Percentiles rank a stretch among this genome's conserved stretches.
These are phyloP conservation scores for Drosophila serrata DNA, from an alignment of 1,140 invertebrate species.

Conservation along the genomic window DNA sequence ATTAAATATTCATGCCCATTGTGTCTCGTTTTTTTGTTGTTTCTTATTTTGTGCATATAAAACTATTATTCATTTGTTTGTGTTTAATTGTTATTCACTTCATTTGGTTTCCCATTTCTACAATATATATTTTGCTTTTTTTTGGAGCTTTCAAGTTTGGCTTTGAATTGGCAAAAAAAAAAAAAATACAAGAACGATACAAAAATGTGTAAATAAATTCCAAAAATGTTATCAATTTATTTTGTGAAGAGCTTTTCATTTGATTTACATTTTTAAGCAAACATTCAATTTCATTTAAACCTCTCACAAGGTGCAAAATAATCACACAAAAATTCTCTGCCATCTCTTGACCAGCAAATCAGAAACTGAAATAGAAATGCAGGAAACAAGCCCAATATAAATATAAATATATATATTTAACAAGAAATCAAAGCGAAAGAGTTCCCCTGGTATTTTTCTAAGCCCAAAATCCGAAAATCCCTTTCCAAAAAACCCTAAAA, in stretches of 20 bases:
- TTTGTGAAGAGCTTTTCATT: conserved; percentile 39
- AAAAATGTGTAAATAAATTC: conserved; percentile 22
- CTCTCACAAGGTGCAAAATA: conserved; percentile 29
- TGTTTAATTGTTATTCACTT: conserved; percentile 49
- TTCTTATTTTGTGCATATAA: conserved; percentile 59
- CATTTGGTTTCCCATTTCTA: conserved; percentile 53
- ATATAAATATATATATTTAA: conserved; percentile 13
- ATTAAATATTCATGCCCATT: conserved; percentile 73
- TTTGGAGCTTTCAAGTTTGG: conserved; percentile 67
- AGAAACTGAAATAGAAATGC: conserved; percentile 38
- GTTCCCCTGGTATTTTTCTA: conserved; percentile 72
- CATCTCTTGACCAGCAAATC: conserved; percentile 52
- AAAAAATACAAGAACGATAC: conserved; percentile 23
- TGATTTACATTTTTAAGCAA: conserved; percentile 23
- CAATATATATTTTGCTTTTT: conserved; percentile 20
- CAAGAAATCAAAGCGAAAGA: conserved; percentile 48
- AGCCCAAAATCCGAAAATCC: conserved; percentile 43
- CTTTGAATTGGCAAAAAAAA: conserved; percentile 67
- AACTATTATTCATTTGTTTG: conserved; percentile 41
- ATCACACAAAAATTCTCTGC: conserved; percentile 44
- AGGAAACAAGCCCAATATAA: conserved; percentile 16
- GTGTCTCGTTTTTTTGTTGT: conserved; percentile 62
- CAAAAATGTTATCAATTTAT: conserved; percentile 26
- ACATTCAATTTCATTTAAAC: conserved; percentile 8
- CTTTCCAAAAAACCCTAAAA: conserved; percentile 42